phyloP scores from a whole-genome alignment of 2,113 vertebrate species.

The Eulemur rufifrons region DNA sequence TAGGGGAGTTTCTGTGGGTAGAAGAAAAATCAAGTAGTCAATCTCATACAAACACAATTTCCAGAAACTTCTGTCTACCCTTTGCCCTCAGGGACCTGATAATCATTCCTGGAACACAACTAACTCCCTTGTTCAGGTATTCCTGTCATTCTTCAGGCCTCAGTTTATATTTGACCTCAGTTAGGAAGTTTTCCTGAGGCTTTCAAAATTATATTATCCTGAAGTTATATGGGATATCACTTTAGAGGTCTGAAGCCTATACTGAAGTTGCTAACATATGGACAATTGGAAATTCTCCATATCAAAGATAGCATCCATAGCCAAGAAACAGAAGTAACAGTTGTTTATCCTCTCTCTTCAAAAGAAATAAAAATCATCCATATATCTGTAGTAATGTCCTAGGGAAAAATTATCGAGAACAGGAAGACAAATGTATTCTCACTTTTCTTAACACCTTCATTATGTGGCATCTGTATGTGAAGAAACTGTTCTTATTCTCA shows the following conservation, averaged over 20 bases:
- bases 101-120: background rate
- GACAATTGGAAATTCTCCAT: background rate
- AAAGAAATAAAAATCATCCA: background rate
- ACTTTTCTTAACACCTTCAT: conserved; percentile 36
- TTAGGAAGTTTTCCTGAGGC: background rate
- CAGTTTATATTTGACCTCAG: background rate
- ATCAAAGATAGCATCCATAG: background rate
- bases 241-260: background rate
- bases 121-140: background rate
- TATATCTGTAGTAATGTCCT: background rate
- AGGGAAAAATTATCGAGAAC: background rate
- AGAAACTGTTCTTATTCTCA: background rate
- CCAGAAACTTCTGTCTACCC: background rate
- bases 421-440: conserved; percentile 5
- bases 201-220: background rate
- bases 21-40: background rate
- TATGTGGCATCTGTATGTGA: conserved; percentile 27
- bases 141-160: background rate
- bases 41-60: background rate
- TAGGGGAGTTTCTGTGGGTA: background rate
- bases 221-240: background rate
- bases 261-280: background rate
- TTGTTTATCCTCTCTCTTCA: background rate
- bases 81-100: background rate
- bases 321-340: background rate